Conservation (phyloP, 2,113 vertebrate species). For the Neotragus moschatus region DNA sequence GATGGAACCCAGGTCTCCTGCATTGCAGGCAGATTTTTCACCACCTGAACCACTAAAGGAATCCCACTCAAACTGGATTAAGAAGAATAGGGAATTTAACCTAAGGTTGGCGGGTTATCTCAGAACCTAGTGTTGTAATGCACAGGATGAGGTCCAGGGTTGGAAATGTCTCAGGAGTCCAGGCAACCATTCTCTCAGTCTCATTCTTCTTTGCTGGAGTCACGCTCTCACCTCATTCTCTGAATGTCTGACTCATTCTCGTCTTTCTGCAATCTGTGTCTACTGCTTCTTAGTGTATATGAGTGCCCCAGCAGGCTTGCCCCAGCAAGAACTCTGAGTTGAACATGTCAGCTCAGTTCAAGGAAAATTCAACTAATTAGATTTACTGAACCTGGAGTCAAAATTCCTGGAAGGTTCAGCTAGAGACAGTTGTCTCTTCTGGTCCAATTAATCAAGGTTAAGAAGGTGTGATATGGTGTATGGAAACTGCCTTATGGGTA, state of each 20-base stretch:
- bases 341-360: neutral
- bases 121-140: neutral
- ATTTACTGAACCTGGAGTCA: neutral
- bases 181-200: neutral
- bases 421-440: neutral
- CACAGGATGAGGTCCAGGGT: neutral
- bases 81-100: neutral
- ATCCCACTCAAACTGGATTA: neutral
- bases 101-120: neutral
- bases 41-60: neutral
- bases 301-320: neutral
- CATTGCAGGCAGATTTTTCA: neutral
- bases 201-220: neutral
- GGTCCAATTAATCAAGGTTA: neutral
- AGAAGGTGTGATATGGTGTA: neutral
- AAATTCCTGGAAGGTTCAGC: neutral
- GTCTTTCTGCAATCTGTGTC: neutral
- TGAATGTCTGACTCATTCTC: neutral
- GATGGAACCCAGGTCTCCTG: neutral
- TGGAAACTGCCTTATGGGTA: neutral
- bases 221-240: neutral
- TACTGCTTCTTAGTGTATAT: neutral
- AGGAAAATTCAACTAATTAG: neutral
- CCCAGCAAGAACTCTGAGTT: neutral
- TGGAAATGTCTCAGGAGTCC: neutral